phyloP scores from a whole-genome alignment of 2,888 invertebrate species.

The Drosophila prolongata region DNA sequence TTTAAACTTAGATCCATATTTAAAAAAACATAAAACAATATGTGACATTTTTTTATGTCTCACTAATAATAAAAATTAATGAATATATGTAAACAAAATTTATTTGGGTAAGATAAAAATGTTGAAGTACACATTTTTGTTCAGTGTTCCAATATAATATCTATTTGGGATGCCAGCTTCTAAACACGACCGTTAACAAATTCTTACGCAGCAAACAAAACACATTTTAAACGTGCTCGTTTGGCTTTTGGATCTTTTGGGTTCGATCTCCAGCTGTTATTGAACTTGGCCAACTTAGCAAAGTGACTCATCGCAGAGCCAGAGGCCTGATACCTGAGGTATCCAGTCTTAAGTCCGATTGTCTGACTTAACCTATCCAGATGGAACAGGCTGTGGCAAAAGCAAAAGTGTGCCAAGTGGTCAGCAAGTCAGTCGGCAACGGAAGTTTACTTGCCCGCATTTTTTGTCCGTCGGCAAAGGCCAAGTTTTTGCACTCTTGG shows the following conservation, averaged over 20 bases:
- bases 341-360: slow-evolving; percentile 7
- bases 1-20: too few relatives aligned
- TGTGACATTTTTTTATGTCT: too few relatives aligned
- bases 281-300: slow-evolving; percentile 72
- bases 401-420: slow-evolving; percentile 77
- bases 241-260: slow-evolving; percentile 5
- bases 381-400: slow-evolving; percentile 14
- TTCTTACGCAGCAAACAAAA: slow-evolving; percentile 68
- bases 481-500: slow-evolving; percentile 65
- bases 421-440: slow-evolving; percentile 40
- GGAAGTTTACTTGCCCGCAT: slow-evolving; percentile 78
- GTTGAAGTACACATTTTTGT: background rate
- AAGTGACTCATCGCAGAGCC: slow-evolving; percentile 49
- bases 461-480: slow-evolving; percentile 67
- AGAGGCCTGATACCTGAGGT: slow-evolving; percentile 1
- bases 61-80: too few relatives aligned
- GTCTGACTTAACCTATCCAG: slow-evolving; percentile 39
- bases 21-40: too few relatives aligned
- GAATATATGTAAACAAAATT: too few relatives aligned
- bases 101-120: too few relatives aligned
- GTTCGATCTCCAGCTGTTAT: slow-evolving; percentile 65
- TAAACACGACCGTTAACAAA: slow-evolving; percentile 76
- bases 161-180: slow-evolving; percentile 42
- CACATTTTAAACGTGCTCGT: slow-evolving; percentile 27
- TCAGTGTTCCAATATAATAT: slow-evolving; percentile 17